Evolutionary conservation across 2,888 invertebrate species (phyloP).

Genomic region (Lasioglossum marginatum): DNA sequence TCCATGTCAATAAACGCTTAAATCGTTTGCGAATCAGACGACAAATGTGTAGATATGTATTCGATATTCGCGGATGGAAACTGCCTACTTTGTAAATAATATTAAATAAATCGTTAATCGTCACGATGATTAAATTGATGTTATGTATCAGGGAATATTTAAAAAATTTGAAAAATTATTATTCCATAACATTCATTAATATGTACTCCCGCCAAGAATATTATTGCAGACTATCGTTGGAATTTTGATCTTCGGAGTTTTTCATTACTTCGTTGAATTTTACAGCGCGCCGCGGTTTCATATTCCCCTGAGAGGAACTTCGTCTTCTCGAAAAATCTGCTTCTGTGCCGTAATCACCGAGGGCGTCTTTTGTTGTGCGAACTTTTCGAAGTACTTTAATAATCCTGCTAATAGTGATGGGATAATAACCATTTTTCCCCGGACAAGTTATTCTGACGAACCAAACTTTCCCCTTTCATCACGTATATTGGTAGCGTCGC

Average conservation of each 20-base stretch:
- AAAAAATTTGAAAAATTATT: neutral
- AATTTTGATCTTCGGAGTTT: neutral
- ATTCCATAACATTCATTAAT: neutral
- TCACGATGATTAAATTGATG: no score
- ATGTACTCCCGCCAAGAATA: no score
- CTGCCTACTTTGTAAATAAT: neutral
- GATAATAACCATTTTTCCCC: conserved; percentile 42
- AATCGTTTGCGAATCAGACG: neutral
- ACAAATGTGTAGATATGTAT: neutral
- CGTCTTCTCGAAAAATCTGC: neutral
- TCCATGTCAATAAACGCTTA: neutral
- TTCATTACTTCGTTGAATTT: neutral
- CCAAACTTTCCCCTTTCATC: conserved; percentile 34
- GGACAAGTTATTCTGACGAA: conserved; percentile 40
- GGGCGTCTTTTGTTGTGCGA: conserved; percentile 25
- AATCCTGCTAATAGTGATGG: conserved; percentile 40
- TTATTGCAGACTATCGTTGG: neutral
- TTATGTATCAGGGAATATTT: neutral
- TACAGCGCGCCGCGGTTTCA: neutral
- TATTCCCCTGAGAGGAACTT: neutral
- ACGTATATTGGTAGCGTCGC: conserved; percentile 11
- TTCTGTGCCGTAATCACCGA: neutral
- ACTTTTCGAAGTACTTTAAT: conserved; percentile 39
- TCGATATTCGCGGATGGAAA: neutral
- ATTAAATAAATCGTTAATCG: neutral